A percentile compares a stretch with the other conserved stretches of the same genome.
These are phyloP conservation scores for Cynodonichthys magdalenae DNA, from an alignment of 2,797 vertebrate genomes.

Conservation along the genomic window DNA sequence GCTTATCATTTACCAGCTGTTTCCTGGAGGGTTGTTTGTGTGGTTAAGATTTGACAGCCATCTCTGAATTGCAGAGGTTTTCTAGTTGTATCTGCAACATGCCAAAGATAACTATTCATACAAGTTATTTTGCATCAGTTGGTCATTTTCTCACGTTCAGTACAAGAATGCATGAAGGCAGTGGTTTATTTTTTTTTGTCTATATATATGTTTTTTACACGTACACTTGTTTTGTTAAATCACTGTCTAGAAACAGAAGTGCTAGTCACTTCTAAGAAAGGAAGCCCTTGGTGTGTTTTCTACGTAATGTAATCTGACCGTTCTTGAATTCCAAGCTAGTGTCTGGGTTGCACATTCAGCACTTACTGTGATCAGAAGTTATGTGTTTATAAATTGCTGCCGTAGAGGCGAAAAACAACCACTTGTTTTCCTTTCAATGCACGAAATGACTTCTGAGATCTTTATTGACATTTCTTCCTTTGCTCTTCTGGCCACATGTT, in stretches of 20 bases:
- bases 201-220: not conserved
- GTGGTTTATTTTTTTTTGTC: conserved; percentile 31
- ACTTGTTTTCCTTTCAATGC: too few relatives aligned
- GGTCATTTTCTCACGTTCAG: conserved; percentile 5
- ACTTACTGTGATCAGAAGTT: not conserved
- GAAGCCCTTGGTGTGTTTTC: not conserved
- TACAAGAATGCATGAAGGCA: conserved; percentile 28
- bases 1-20: conserved; percentile 41
- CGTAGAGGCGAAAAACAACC: not conserved
- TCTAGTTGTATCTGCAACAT: conserved; percentile 5
- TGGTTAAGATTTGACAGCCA: not conserved
- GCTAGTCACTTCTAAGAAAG: not conserved
- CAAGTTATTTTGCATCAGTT: not conserved
- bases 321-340: not conserved
- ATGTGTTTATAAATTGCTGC: not conserved
- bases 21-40: conserved; percentile 41
- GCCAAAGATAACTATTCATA: not conserved
- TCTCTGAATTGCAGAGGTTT: not conserved
- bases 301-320: not conserved
- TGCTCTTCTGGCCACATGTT: not conserved
- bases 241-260: conserved; percentile 21
- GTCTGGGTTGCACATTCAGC: not conserved
- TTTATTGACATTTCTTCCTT: not conserved
- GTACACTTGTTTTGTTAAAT: conserved; percentile 1
- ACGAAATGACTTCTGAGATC: not conserved